A percentile compares a stretch with the other conserved stretches of the same genome.
Evolutionary conservation across 2,888 invertebrate species (phyloP).

Genomic region (Nasonovia ribisnigri): DNA sequence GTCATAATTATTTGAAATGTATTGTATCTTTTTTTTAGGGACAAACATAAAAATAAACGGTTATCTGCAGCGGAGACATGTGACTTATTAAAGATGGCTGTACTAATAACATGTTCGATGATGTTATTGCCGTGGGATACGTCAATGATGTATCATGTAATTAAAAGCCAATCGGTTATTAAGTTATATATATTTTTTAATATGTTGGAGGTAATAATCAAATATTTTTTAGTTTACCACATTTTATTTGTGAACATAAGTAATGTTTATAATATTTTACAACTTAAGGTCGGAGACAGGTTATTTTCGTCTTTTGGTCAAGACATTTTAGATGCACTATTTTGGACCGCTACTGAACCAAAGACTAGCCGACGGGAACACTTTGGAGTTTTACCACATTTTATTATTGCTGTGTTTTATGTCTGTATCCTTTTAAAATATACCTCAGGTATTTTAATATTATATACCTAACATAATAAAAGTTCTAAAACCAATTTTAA

Average conservation of each 20-base stretch:
- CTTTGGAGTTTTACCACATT: conserved; percentile 89
- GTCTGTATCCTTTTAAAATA: conserved; percentile 88
- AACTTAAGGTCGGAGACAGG: conserved; percentile 78
- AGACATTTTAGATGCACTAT: conserved; percentile 96
- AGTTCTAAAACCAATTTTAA: not conserved
- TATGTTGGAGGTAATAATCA: conserved; percentile 88
- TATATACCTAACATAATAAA: not conserved
- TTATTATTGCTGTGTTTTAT: conserved; percentile 92
- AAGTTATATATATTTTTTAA: conserved; percentile 99
- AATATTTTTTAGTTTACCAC: not conserved
- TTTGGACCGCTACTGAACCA: conserved; percentile 99
- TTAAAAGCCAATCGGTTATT: conserved; percentile 98
- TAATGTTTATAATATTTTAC: not conserved
- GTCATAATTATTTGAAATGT: not conserved
- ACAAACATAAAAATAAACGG: conserved; percentile 72
- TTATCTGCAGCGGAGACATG: conserved; percentile 93
- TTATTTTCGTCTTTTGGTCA: conserved; percentile 97
- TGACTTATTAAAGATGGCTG: conserved; percentile 93
- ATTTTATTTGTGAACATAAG: not conserved
- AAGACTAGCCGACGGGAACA: conserved; percentile 85
- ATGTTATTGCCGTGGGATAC: conserved; percentile 94
- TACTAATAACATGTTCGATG: conserved; percentile 85
- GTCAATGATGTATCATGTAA: conserved; percentile 97
- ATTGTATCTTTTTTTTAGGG: conserved; percentile 69
- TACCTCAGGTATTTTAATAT: conserved; percentile 11